Conservation (phyloP, 2,113 vertebrate genomes). For the Lagenorhynchus albirostris region DNA sequence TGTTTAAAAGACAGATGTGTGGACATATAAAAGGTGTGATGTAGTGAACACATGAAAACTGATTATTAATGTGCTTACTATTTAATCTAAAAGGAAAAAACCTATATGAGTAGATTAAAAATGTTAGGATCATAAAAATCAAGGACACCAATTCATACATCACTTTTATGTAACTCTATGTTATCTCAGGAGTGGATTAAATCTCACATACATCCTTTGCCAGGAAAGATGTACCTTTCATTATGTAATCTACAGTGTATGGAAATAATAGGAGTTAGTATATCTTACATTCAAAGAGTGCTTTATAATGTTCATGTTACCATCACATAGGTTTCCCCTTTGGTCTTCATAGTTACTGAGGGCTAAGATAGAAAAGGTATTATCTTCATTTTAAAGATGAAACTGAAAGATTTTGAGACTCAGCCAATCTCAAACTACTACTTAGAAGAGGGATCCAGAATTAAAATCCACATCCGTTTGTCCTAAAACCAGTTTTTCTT, state of each 20-base stretch:
- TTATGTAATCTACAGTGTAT: not conserved
- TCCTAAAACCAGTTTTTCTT: not conserved
- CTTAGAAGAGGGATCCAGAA: not conserved
- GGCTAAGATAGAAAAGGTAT: not conserved
- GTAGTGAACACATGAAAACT: not conserved
- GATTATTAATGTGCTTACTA: not conserved
- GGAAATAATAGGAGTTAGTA: not conserved
- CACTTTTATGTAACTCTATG: not conserved
- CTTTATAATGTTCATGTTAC: not conserved
- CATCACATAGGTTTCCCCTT: not conserved
- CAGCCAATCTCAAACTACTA: not conserved
- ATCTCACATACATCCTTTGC: not conserved
- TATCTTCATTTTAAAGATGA: not conserved
- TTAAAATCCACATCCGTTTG: not conserved
- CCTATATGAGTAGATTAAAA: not conserved
- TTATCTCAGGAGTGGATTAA: not conserved
- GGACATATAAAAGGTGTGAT: not conserved
- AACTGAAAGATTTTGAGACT: not conserved
- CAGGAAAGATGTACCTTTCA: not conserved
- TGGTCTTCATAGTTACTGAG: not conserved
- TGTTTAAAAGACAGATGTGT: not conserved
- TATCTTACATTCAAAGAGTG: not conserved
- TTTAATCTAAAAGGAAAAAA: not conserved
- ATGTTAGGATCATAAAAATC: not conserved
- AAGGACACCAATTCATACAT: not conserved